These are phyloP conservation scores for Corynorhinus townsendii DNA, from an alignment of 2,113 vertebrate genomes.

Conservation along the genomic window DNA sequence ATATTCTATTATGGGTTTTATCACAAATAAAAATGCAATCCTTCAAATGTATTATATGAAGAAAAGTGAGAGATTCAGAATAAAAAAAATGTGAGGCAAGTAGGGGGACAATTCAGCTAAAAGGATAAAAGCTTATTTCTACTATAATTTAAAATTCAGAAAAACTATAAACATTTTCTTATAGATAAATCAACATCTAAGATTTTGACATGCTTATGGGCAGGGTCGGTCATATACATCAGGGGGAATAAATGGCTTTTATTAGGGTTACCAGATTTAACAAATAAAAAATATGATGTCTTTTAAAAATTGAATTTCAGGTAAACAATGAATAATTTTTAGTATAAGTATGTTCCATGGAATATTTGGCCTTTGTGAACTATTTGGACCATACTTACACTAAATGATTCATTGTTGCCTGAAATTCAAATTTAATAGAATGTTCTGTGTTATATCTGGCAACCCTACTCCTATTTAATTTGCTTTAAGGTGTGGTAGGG, in stretches of 20 bases:
- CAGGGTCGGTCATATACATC: neutral
- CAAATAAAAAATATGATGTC: neutral
- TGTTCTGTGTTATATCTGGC: neutral
- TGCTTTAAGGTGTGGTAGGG: neutral
- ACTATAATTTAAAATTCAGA: neutral
- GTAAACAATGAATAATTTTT: neutral
- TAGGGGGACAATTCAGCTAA: neutral
- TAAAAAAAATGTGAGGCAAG: neutral
- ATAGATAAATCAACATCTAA: neutral
- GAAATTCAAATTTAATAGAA: neutral
- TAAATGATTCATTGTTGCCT: neutral
- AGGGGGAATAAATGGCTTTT: neutral
- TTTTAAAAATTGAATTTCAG: constrained; percentile 20
- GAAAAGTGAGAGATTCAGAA: neutral
- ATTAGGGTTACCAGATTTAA: neutral
- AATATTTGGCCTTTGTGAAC: constrained; percentile 8
- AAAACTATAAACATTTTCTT: neutral
- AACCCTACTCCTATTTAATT: neutral
- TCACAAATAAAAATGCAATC: constrained; percentile 64
- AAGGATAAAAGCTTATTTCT: neutral
- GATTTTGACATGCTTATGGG: neutral
- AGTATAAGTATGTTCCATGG: neutral
- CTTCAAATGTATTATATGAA: constrained; percentile 14
- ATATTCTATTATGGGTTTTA: constrained; percentile 47
- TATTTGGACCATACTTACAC: neutral